Base-by-base conservation (phyloP, 2,797 vertebrate species). In the Leuciscus waleckii region DNA sequence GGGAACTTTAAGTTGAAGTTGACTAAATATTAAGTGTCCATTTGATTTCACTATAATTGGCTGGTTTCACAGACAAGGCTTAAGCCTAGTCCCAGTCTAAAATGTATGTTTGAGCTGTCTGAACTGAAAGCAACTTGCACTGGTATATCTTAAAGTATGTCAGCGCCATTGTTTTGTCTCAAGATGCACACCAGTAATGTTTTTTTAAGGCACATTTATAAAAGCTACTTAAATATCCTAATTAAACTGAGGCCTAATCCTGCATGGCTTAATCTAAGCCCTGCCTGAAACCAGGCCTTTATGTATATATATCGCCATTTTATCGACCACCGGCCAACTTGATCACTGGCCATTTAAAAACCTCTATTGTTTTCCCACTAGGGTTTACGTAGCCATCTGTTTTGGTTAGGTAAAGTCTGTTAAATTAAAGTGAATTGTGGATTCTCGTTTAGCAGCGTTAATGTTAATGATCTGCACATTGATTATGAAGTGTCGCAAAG, bases 401-500 rank as follows among this genome's bases (percentile, higher is more conserved):
- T 19, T 54, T 65, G 63, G 29, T 43, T 67, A 54, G 19, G 29
- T 46, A 77, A 37, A 43, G 37, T 71, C 58, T 87, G 58, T 70
- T 82, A 23, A 81, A 51, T 46, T 75, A 35, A 29, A 75, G 26
- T 43, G 39, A 76, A 74, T 68, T 81, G 58, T 67, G 23, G 51
- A 37, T 81, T 41, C 39, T 46, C 4, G 1, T 84, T 84, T 69
- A 51, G 74, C 10, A 68, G 11, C 3, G n/a, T 71, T 49, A 26
- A 19, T 85, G 83, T 85, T 85, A 85, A 85, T 85, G 83, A 81
- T 74, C 78, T 81, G 69, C 35, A 17, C 56, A 61, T 32, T 63
- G 69, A 79, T 61, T 58, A n/a, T 61, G 61, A 81, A 35, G 82
- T 73, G 81, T 54, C 21, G 41, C 82, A 84, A 71, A 79, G 84